phyloP scores from a whole-genome alignment of 2,113 vertebrate genomes.

The Etheostoma spectabile region DNA sequence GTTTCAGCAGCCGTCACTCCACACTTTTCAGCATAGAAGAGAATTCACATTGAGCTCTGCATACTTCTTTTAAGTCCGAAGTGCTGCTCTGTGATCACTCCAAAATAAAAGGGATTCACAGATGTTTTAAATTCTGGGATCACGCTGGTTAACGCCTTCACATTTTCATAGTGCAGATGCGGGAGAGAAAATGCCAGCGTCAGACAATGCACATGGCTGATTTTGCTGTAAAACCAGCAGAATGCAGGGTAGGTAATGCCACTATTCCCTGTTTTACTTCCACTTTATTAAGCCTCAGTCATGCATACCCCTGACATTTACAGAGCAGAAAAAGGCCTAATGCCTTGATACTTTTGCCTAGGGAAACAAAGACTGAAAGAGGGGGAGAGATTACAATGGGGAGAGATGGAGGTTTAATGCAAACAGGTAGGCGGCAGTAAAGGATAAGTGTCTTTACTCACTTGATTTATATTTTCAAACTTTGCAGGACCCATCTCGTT shows the following conservation, averaged over 20 bases:
- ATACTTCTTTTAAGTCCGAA: conserved; percentile 3
- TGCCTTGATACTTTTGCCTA: conserved; percentile 45
- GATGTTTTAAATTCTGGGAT: conserved; percentile 34
- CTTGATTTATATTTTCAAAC: conserved; percentile 32
- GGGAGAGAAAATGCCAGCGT: conserved; percentile 65
- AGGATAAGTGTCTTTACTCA: conserved; percentile 2
- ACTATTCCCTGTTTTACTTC: conserved; percentile 62
- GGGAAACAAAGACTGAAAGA: conserved; percentile 37
- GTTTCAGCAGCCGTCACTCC: conserved; percentile 53
- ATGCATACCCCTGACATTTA: conserved; percentile 81
- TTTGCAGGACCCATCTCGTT: background rate
- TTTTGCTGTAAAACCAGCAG: conserved; percentile 56
- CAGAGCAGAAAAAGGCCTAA: conserved; percentile 47
- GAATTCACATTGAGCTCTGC: conserved; percentile 16
- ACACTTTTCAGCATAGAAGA: conserved; percentile 5
- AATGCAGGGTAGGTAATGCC: conserved; percentile 45
- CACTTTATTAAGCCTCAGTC: conserved; percentile 74
- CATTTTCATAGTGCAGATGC: conserved; percentile 31
- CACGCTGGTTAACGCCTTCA: conserved; percentile 33
- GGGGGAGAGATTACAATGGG: conserved; percentile 16
- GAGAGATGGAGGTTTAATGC: conserved; percentile 27
- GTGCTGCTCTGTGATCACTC: conserved; percentile 12
- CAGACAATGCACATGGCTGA: conserved; percentile 52
- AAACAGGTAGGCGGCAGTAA: conserved; percentile 22
- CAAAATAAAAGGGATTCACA: conserved; percentile 17